A percentile compares a stretch with the other conserved stretches of the same genome.
Evolutionary conservation across 1,140 invertebrate species (phyloP).

Genomic region (Reticulitermes speratus): DNA sequence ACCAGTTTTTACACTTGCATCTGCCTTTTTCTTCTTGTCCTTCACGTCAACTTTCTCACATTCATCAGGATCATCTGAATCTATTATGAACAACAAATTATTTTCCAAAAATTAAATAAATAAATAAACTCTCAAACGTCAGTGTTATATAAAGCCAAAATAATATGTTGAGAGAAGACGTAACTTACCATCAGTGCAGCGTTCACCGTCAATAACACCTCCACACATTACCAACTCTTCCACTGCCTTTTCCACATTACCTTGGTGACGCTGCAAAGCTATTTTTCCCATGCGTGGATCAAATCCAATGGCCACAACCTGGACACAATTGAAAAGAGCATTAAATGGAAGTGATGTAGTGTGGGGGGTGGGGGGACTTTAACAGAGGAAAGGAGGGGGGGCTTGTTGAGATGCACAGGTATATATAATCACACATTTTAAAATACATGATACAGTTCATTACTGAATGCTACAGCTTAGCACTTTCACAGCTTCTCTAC

Average conservation of each 20-base stretch:
- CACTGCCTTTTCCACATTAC: conserved; percentile 57
- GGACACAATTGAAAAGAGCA: conserved; percentile 38
- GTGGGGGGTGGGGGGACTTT: not conserved
- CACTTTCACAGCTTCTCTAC: not conserved
- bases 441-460: conserved; percentile 27
- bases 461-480: not conserved
- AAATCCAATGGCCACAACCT: conserved; percentile 62
- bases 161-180: not conserved
- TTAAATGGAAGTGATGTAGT: conserved; percentile 35
- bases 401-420: conserved; percentile 21
- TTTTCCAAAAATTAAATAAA: not conserved
- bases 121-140: conserved; percentile 38
- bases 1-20: conserved; percentile 21
- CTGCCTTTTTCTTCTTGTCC: not conserved
- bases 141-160: conserved; percentile 27
- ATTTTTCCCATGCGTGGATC: conserved; percentile 51
- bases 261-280: conserved; percentile 55
- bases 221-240: conserved; percentile 50
- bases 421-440: conserved; percentile 34
- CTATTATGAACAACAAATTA: not conserved
- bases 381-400: not conserved
- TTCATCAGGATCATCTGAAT: not conserved
- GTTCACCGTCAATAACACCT: not conserved
- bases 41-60: not conserved
- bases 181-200: conserved; percentile 11